These are phyloP conservation scores for Drosophila jambulina DNA, from an alignment of 1,140 invertebrate genomes.

Conservation along the genomic window DNA sequence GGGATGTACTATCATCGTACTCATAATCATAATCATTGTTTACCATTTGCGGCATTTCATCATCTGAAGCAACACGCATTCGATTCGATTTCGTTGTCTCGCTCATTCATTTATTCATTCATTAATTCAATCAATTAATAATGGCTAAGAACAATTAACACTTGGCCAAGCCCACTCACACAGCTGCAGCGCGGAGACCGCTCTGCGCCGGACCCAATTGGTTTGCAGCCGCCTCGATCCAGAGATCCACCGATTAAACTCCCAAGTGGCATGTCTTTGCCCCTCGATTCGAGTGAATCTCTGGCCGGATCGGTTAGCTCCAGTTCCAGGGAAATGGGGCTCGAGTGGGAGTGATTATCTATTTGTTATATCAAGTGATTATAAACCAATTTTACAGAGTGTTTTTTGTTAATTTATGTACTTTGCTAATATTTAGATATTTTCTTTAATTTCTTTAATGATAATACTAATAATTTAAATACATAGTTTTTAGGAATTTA, in stretches of 20 bases:
- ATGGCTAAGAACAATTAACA: constrained; percentile 62
- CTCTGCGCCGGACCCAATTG: constrained; percentile 48
- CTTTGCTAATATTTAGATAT: not conserved
- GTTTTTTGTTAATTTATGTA: not conserved
- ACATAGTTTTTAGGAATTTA: not conserved
- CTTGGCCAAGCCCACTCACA: constrained; percentile 33
- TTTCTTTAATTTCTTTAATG: not conserved
- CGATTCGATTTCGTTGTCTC: constrained; percentile 26
- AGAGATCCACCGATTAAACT: constrained; percentile 10
- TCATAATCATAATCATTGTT: constrained; percentile 28
- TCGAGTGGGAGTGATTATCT: not conserved
- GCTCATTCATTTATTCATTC: constrained; percentile 8
- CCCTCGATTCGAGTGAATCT: not conserved
- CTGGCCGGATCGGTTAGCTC: not conserved
- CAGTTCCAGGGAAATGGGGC: not conserved
- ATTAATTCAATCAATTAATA: constrained; percentile 58
- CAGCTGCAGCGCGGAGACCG: constrained; percentile 16
- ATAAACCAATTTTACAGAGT: too few relatives aligned
- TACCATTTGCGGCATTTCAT: constrained; percentile 39
- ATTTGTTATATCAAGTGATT: not conserved
- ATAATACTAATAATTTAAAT: not conserved
- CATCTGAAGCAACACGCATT: constrained; percentile 38
- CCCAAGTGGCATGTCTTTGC: not conserved
- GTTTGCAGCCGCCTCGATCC: constrained; percentile 50
- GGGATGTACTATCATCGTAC: not conserved